These are phyloP conservation scores for Portevinia maculata DNA, from an alignment of 2,888 invertebrate species.

Conservation along the genomic window DNA sequence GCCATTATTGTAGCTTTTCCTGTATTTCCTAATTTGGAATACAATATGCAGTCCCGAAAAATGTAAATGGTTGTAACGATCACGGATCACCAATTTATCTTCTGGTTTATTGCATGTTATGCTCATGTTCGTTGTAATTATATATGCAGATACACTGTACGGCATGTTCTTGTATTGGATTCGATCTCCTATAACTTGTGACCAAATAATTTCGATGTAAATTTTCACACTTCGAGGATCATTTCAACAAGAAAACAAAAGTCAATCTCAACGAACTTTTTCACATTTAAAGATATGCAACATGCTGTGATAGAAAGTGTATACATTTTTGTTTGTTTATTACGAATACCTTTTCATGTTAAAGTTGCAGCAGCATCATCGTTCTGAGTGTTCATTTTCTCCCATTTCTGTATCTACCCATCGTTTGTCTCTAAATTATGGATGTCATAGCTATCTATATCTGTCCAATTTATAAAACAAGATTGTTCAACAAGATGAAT, in stretches of 20 bases:
- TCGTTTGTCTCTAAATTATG: constrained; percentile 50
- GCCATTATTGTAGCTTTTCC: not conserved
- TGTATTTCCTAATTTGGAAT: not conserved
- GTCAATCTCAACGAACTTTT: not conserved
- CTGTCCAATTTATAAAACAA: constrained; percentile 74
- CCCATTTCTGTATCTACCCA: constrained; percentile 17
- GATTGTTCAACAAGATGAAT: constrained; percentile 73
- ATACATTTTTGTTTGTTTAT: constrained; percentile 42
- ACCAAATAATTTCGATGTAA: constrained; percentile 53
- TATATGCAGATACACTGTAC: constrained; percentile 34
- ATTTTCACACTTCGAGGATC: constrained; percentile 41
- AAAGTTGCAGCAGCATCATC: constrained; percentile 45
- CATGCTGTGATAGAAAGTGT: constrained; percentile 61
- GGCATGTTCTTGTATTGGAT: constrained; percentile 21
- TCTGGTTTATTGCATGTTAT: constrained; percentile 7
- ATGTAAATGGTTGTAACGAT: not conserved
- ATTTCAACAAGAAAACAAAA: not conserved
- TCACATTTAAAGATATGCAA: constrained; percentile 13
- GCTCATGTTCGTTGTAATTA: constrained; percentile 33
- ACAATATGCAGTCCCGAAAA: not conserved
- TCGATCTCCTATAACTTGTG: constrained; percentile 14
- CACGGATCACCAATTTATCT: constrained; percentile 17
- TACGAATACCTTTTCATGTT: constrained; percentile 35
- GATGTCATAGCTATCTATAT: constrained; percentile 70
- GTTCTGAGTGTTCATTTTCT: constrained; percentile 29